Evolutionary conservation across 2,797 vertebrate genomes (phyloP).

Genomic region (Dryobates pubescens): DNA sequence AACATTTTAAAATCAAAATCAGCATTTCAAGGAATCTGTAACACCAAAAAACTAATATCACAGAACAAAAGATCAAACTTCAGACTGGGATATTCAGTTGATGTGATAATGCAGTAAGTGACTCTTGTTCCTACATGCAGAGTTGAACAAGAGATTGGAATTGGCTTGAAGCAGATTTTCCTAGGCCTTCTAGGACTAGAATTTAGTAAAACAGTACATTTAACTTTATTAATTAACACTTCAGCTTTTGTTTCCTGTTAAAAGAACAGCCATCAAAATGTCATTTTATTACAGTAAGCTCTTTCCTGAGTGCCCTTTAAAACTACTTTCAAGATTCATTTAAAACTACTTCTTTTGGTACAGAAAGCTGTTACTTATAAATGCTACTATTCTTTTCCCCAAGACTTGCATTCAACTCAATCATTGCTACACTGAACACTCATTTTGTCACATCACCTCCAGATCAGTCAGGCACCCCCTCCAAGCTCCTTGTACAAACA

Average conservation of each 20-base stretch:
- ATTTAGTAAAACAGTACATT: neutral
- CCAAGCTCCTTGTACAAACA: neutral
- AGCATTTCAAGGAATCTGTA: neutral
- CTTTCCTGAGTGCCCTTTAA: neutral
- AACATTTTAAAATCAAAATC: neutral
- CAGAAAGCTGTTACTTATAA: neutral
- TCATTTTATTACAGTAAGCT: neutral
- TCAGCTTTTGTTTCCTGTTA: neutral
- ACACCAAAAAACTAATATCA: neutral
- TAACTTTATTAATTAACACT: neutral
- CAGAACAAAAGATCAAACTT: neutral
- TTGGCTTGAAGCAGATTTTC: neutral
- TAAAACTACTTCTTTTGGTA: neutral
- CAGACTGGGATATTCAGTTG: neutral
- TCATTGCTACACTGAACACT: neutral
- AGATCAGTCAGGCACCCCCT: rapidly evolving
- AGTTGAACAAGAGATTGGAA: neutral
- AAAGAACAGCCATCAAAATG: neutral
- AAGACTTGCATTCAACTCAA: neutral
- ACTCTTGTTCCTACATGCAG: neutral
- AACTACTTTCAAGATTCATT: neutral
- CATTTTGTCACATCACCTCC: neutral
- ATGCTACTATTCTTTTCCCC: neutral
- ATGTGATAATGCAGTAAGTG: neutral
- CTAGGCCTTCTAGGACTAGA: neutral